Evolutionary conservation across 2,888 invertebrate species (phyloP), one percentile per base, ranked within the genome.

Genomic region (Colostygia pectinataria): DNA sequence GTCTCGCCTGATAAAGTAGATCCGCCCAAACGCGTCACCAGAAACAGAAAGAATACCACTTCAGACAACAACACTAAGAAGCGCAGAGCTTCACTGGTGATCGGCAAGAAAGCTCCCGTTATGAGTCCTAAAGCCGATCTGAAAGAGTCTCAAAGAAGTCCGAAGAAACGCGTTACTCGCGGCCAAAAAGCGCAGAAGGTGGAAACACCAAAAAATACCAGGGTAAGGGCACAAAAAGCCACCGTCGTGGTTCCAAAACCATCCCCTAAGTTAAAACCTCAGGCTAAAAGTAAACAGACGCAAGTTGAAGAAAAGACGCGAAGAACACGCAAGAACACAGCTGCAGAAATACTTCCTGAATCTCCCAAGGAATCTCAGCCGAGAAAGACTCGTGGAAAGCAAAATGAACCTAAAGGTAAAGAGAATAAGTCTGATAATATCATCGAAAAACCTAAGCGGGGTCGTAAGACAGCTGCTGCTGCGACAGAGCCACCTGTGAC

Each of bases 91-190:
- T 71, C 76, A 1, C 49, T 83, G 9, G 72, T 80, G 7, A 67
- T 83, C 2, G 44, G 68, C 0, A 82, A 83, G 42, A 83, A 77
- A 55, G 39, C 71, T 0, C 82, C 82, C 0, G 60, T 62, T 5
- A 60, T 74, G 57, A 51, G 32, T 15, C 50, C 61, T 1, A 45
- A 55, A 40, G 43, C 41, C 0, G 25, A 24, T 7, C 20, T 45
- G 14, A 46, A 59, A 32, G 48, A 18, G 36, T 39, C 61, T n/a
- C 42, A 58, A 40, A 40, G 15, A 1, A 63, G 47, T 44, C 57
- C 67, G 4, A 68, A 60, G 23, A 68, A 55, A 57, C 65, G 69
- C 18, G 45, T 59, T 5, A 57, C 59, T 0, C 65, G 65, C 28
- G 29, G 33, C 14, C 51, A 55, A 42, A 44, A 57, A 45, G 37